phyloP scores from a whole-genome alignment of 2,797 vertebrate species.

The Chaenodraco wilsoni region DNA sequence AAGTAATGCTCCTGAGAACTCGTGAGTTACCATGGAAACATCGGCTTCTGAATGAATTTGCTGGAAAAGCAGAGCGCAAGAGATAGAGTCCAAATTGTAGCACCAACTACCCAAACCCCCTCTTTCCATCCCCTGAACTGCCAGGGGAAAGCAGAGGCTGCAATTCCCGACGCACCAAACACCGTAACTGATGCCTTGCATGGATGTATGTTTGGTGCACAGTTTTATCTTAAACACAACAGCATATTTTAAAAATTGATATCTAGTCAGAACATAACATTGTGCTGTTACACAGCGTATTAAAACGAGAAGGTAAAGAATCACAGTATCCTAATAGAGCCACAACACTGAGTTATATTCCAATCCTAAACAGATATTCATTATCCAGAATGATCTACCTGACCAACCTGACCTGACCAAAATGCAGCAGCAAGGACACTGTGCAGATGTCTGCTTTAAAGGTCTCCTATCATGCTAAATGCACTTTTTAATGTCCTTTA shows the following conservation, averaged over 20 bases:
- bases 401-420: constrained; percentile 17
- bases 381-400: constrained; percentile 18
- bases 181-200: constrained; percentile 29
- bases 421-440: not conserved
- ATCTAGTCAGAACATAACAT: not conserved
- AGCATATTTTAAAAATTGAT: not conserved
- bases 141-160: constrained; percentile 64
- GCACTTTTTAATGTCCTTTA: too few species aligned
- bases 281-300: not conserved
- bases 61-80: constrained; percentile 60
- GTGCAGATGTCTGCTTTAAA: constrained; percentile 21
- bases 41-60: constrained; percentile 82
- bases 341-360: constrained; percentile 9
- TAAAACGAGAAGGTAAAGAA: not conserved
- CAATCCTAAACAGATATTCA: constrained; percentile 15
- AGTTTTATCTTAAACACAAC: constrained; percentile 16
- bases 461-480: not conserved
- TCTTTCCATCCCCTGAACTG: constrained; percentile 64
- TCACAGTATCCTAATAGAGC: constrained; percentile 1
- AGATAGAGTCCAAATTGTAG: constrained; percentile 80
- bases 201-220: constrained; percentile 16
- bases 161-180: constrained; percentile 50
- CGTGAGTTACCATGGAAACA: constrained; percentile 81
- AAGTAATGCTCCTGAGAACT: constrained; percentile 79
- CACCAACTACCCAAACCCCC: constrained; percentile 61